Base-by-base conservation (phyloP, 2,113 vertebrate genomes). In the Lepisosteus oculatus region DNA sequence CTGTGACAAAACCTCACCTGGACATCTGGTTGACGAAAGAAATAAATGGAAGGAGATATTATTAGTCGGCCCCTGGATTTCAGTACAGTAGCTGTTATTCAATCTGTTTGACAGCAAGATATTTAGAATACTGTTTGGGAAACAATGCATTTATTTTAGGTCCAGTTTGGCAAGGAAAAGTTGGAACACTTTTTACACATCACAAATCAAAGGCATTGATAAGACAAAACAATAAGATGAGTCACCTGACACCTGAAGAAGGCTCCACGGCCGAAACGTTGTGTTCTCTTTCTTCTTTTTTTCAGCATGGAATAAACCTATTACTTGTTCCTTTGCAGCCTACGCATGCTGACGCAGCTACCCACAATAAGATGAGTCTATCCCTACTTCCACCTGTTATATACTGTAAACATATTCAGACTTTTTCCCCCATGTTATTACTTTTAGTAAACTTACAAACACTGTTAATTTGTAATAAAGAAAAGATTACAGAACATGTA, bases 401-500 rank as follows among this genome's bases (percentile, higher is more conserved):
- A 29, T 29, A 29, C 17, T 29, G 17, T 61, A 61, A 14, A 61
- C 14, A 15, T 14, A 61, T 61, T 51, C 8, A 51, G 47, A 9
- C 47, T 51, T 51, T 51, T 51, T 9, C 47, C 47, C 61, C 47
- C 8, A 9, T 13, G 29, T 56, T 9, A 14, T n/a, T 17, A 9
- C 9, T 15, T 47, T 12, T 56, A 54, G 67, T 3, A 43, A 41
- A 69, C 17, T 13, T 68, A 65, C 13, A 55, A 41, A 54, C 5
- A 55, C 47, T 79, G 47, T 79, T 75, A 42, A 68, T 74, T 74
- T 8, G 5, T 57, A 61, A 76, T 59, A 73, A 74, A 65, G 44
- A 42, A 65, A 55, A 54, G 8, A 29, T 29, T 29, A 29, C 17
- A 29, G 17, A 29, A 61, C 55, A 74, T 68, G 72, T 45, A 69